Conservation (phyloP, 2,888 invertebrate species). For the Hemaris fuciformis region DNA sequence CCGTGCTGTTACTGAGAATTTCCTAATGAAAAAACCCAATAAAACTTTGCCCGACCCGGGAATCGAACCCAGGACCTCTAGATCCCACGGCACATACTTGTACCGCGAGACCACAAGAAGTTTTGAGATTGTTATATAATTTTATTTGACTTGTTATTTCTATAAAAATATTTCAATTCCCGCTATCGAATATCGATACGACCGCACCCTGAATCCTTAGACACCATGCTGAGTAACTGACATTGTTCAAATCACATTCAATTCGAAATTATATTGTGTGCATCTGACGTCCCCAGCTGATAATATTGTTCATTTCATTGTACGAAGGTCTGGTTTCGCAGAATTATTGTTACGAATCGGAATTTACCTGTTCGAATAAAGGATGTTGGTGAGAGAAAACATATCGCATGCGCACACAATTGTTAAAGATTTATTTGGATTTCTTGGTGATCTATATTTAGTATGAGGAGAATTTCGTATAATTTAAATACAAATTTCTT, state of each 20-base stretch:
- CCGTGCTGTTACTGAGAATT: too few relatives aligned
- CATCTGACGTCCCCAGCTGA: conserved; percentile 2
- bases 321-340: not conserved
- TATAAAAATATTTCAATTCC: not conserved
- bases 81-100: too few relatives aligned
- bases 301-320: conserved; percentile 11
- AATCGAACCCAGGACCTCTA: too few relatives aligned
- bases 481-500: too few relatives aligned
- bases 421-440: not conserved
- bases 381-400: not conserved
- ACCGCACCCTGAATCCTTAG: not conserved
- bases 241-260: conserved; percentile 11
- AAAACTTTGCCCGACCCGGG: too few relatives aligned
- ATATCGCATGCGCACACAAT: too few relatives aligned
- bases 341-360: not conserved
- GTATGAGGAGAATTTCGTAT: too few relatives aligned
- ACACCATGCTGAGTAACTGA: conserved; percentile 1
- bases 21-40: too few relatives aligned
- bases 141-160: too few relatives aligned
- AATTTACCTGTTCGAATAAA: not conserved
- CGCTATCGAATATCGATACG: conserved; percentile 6
- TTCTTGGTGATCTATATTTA: too few relatives aligned
- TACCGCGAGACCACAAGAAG: too few relatives aligned
- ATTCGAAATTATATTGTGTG: conserved; percentile 13
- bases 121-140: too few relatives aligned